Conservation (phyloP, 2,888 invertebrate species). For the Hydropsyche betteni region DNA sequence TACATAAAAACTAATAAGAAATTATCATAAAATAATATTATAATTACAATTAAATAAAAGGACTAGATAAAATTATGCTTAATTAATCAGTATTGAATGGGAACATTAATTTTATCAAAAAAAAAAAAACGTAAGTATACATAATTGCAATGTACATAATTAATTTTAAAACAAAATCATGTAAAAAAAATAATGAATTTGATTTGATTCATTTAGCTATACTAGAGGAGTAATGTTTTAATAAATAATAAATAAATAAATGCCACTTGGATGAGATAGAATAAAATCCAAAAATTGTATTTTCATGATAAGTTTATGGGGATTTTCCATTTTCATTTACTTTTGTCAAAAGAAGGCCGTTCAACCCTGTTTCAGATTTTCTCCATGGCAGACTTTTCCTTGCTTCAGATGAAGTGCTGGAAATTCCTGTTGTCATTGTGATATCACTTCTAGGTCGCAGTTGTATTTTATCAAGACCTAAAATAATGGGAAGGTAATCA, state of each 20-base stretch:
- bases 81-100: no score
- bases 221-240: background rate
- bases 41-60: no score
- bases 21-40: no score
- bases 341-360: conserved; percentile 8
- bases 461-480: conserved; percentile 44
- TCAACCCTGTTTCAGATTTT: background rate
- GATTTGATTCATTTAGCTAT: no score
- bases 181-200: no score
- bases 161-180: no score
- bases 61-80: no score
- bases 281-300: background rate
- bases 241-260: conserved; percentile 3
- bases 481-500: conserved; percentile 37
- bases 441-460: conserved; percentile 22
- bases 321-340: background rate
- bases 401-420: background rate
- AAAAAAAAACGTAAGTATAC: no score
- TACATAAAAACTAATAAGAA: no score
- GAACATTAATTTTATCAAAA: no score
- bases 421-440: conserved; percentile 8
- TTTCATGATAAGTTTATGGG: background rate
- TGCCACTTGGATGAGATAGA: background rate
- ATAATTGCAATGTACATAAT: no score
- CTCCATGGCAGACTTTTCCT: background rate